Conservation (phyloP, 2,113 vertebrate species). For the Cryptotis parvus region DNA sequence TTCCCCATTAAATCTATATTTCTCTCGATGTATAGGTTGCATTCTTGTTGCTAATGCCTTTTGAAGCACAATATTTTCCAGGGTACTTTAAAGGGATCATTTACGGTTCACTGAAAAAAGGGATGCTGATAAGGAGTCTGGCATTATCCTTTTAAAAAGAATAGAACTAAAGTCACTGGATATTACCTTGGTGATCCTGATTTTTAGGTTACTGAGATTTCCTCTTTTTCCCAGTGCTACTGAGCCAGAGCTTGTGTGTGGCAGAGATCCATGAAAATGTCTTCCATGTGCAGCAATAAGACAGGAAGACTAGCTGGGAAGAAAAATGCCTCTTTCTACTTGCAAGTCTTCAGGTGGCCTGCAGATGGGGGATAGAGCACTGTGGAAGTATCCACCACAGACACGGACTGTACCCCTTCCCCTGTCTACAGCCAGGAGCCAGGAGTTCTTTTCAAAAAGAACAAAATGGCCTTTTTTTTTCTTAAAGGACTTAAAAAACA, state of each 20-base stretch:
- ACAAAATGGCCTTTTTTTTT: background rate
- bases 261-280: background rate
- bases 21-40: background rate
- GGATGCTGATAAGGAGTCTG: background rate
- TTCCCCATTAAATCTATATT: slow-evolving; percentile 1
- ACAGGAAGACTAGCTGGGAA: background rate
- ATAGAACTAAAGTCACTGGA: background rate
- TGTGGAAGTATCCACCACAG: background rate
- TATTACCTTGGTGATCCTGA: background rate
- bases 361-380: slow-evolving; percentile 70
- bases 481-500: slow-evolving; percentile 38
- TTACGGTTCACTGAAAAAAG: background rate
- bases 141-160: background rate
- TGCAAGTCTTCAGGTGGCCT: slow-evolving; percentile 38
- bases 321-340: background rate
- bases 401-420: too few species aligned
- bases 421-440: background rate
- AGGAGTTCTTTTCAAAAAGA: slow-evolving; percentile 21
- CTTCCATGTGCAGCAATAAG: background rate
- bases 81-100: background rate
- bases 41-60: background rate
- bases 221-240: background rate
- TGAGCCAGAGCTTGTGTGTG: background rate
- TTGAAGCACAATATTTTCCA: background rate
- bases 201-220: background rate